Evolutionary conservation across 2,797 vertebrate species (phyloP), one percentile per base, ranked within the genome.

Genomic region (Propithecus perrieri): DNA sequence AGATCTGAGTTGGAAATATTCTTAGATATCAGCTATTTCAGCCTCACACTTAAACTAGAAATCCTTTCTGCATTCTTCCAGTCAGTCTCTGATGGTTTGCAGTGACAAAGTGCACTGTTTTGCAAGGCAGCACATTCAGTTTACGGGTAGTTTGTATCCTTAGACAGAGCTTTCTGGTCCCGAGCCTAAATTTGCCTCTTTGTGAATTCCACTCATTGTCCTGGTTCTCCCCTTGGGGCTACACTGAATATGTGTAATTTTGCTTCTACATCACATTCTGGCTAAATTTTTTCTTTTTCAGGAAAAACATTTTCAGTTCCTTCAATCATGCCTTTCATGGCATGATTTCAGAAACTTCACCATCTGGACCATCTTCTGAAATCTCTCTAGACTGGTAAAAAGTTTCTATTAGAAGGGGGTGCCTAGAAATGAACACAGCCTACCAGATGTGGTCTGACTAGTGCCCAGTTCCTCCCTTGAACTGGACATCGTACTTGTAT

Each of bases 201-300:
- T 50, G 17, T 85, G 92, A 79, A 13, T 94, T 97, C 67, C 87
- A 93, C 20, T 97, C 50, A 65, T 95, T 96, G 85, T 85, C 43
- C 33, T 94, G 20, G 57, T 94, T 96, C 69, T 83, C 50, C 76
- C 80, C 2, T 93, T 95, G 85, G 87, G 85, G 48, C 18, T 95
- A 86, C 67, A 83, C 18, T 91, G 75, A 94, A 80, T 92, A 94
- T 92, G 53, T 95, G 61, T 90, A 81, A 87, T 96, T 96, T 93
- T 95, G 78, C 35, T 65, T 94, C 65, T 55, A 93, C 0, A 0
- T 97, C 65, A 96, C 53, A 95, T 87, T 93, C 84, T 98, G 96
- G 89, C 59, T 92, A 89, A 93, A 85, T 92, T 63, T 93, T 81
- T 80, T 93, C 63, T 95, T 90, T 94, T 97, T 97, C 65, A 94